Evolutionary conservation across 2,888 invertebrate species (phyloP).

Genomic region (Tipula lateralis): DNA sequence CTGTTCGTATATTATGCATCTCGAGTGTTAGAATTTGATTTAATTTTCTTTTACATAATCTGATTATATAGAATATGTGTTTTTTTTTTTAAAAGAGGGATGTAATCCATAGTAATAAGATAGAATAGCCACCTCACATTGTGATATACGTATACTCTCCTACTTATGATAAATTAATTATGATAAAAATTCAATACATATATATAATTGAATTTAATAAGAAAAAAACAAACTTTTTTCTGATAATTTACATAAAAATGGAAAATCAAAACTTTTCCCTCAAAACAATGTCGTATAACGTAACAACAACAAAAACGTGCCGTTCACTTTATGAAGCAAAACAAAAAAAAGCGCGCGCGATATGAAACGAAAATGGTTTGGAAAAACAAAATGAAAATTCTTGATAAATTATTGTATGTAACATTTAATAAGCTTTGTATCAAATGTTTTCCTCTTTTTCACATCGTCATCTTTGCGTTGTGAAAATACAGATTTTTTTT

Average conservation of each 20-base stretch:
- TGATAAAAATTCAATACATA: neutral
- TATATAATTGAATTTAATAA: slow-evolving; percentile 3
- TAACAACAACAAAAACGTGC: neutral
- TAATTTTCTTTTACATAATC: neutral
- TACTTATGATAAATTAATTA: neutral
- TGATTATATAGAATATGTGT: neutral
- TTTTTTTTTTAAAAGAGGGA: neutral
- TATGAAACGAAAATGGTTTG: neutral
- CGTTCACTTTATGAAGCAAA: neutral
- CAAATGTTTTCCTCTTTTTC: neutral
- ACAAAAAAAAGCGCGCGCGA: neutral
- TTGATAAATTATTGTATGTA: neutral
- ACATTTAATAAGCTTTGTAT: neutral
- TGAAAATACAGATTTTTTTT: neutral
- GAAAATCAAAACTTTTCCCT: neutral
- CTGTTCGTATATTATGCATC: no score
- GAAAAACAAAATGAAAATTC: slow-evolving; percentile 24
- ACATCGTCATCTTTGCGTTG: neutral
- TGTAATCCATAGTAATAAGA: neutral
- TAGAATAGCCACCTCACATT: neutral
- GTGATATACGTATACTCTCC: no score
- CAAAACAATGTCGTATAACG: neutral
- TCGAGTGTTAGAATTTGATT: neutral
- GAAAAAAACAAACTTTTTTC: neutral
- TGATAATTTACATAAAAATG: neutral